phyloP scores from a whole-genome alignment of 1,140 invertebrate genomes.

The Orussus abietinus region DNA sequence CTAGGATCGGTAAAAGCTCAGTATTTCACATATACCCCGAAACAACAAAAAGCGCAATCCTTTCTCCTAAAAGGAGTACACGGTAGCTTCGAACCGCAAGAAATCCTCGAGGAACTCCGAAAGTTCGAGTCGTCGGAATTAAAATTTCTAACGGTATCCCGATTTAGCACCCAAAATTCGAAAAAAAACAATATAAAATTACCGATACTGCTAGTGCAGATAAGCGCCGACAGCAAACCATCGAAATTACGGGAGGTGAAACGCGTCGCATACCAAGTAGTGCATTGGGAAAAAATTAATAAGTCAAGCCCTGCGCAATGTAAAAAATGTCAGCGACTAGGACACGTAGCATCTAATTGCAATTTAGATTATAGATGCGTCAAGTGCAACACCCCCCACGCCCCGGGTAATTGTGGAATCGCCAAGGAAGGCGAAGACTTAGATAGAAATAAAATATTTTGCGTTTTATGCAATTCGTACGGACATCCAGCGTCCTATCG shows the following conservation, averaged over 20 bases:
- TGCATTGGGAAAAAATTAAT: slow-evolving; percentile 13
- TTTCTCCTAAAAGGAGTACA: slow-evolving; percentile 7
- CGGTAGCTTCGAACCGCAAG: neutral
- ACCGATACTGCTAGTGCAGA: slow-evolving; percentile 10
- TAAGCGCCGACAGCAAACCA: slow-evolving; percentile 8
- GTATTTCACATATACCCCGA: slow-evolving; percentile 10
- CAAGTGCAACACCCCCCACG: slow-evolving; percentile 14
- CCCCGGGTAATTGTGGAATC: slow-evolving; percentile 7
- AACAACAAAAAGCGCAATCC: neutral
- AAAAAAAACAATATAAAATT: neutral
- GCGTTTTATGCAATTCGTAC: slow-evolving; percentile 3
- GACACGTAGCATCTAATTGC: slow-evolving; percentile 15
- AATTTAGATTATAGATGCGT: slow-evolving; percentile 14
- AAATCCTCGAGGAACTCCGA: neutral
- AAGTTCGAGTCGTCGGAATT: neutral
- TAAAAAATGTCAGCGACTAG: slow-evolving; percentile 14
- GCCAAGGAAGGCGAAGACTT: neutral
- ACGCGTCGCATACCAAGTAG: slow-evolving; percentile 10
- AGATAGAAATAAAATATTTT: slow-evolving; percentile 5
- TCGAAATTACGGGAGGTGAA: slow-evolving; percentile 8
- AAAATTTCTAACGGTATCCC: neutral
- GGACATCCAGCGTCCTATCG: slow-evolving; percentile 13
- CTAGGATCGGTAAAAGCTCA: too few relatives aligned
- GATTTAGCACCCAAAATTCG: neutral
- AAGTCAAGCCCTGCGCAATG: slow-evolving; percentile 14